A percentile compares a stretch with the other conserved stretches of the same genome.
Evolutionary conservation across 1,140 invertebrate species (phyloP).

Genomic region (Drosophila gunungcola): DNA sequence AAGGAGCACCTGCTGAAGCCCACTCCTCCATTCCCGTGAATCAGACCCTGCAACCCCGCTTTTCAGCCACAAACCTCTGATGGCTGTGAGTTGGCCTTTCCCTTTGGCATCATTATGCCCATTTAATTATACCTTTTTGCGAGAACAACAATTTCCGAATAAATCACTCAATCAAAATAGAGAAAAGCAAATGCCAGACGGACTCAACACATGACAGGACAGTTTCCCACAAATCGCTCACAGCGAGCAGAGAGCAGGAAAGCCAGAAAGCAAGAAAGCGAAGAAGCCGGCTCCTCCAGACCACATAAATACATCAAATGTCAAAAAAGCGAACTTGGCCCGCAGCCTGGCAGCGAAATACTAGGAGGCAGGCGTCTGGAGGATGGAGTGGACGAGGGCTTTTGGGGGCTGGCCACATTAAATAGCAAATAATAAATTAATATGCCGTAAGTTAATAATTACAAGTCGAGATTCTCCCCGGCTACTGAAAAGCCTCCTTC

Average conservation of each 20-base stretch:
- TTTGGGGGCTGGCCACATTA: conserved; percentile 74
- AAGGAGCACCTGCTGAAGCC: conserved; percentile 38
- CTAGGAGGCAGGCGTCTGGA: conserved; percentile 12
- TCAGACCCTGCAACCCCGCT: background rate
- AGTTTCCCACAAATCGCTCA: conserved; percentile 82
- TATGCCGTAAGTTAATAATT: conserved; percentile 83
- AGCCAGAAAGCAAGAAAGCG: conserved; percentile 6
- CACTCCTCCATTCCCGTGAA: conserved; percentile 2
- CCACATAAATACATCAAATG: conserved; percentile 82
- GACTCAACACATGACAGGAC: conserved; percentile 70
- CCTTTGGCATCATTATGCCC: conserved; percentile 78
- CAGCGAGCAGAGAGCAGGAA: conserved; percentile 33
- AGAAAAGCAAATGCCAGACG: conserved; percentile 54
- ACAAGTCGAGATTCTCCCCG: conserved; percentile 67
- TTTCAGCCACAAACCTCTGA: background rate
- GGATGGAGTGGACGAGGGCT: conserved; percentile 9
- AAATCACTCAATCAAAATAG: conserved; percentile 82
- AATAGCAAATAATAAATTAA: conserved; percentile 83
- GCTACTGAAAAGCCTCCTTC: conserved; percentile 65
- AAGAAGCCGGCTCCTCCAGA: conserved; percentile 33
- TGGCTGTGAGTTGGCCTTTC: conserved; percentile 56
- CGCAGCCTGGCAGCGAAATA: conserved; percentile 47
- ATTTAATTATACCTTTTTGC: conserved; percentile 81
- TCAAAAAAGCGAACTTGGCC: conserved; percentile 79
- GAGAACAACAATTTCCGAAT: conserved; percentile 77